Conservation (phyloP, 2,113 vertebrate species). For the Pipra filicauda region DNA sequence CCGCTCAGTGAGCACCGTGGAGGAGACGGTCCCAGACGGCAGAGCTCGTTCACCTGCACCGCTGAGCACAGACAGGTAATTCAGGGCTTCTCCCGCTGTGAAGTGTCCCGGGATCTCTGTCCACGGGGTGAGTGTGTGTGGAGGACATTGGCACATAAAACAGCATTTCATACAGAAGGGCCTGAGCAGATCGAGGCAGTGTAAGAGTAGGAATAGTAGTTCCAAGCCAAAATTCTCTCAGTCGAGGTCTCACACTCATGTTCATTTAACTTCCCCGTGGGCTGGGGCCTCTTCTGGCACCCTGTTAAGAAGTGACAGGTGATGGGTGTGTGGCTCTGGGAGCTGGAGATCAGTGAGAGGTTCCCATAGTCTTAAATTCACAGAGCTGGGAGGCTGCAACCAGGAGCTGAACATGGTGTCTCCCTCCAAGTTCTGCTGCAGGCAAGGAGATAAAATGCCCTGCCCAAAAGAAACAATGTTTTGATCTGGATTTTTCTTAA, state of each 20-base stretch:
- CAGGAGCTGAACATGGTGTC: background rate
- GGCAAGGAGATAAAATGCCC: background rate
- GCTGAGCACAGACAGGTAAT: slow-evolving; percentile 59
- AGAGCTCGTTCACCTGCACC: background rate
- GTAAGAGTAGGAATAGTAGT: background rate
- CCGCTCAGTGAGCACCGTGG: background rate
- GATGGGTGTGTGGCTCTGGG: background rate
- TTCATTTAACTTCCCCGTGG: background rate
- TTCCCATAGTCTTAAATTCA: background rate
- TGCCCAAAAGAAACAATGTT: background rate
- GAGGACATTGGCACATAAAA: background rate
- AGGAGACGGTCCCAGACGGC: slow-evolving; percentile 50
- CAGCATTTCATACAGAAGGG: background rate
- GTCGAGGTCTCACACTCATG: background rate
- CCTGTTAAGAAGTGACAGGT: background rate
- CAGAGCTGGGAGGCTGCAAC: background rate
- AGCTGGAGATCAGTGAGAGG: background rate
- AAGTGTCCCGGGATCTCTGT: background rate
- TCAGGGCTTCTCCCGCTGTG: background rate
- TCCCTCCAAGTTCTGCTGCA: background rate
- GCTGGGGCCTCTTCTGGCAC: background rate
- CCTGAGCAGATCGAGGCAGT: background rate
- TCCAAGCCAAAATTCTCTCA: background rate
- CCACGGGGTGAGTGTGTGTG: background rate
- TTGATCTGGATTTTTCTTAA: background rate